Conservation (phyloP, 2,797 vertebrate species). For the Hoplostethus atlanticus region DNA sequence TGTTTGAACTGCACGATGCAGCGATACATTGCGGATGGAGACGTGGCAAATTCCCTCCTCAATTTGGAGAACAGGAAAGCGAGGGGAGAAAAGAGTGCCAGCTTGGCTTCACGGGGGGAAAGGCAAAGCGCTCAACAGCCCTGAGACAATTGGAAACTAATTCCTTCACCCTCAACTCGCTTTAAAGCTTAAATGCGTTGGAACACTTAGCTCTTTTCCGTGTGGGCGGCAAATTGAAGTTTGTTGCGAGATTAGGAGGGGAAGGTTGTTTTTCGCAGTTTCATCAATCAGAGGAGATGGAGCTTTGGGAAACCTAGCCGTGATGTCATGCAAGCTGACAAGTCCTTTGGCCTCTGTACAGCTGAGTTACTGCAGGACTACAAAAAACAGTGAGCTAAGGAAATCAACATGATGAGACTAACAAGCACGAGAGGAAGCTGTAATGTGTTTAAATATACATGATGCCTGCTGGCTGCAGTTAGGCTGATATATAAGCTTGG, state of each 20-base stretch:
- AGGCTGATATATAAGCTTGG: too few species aligned
- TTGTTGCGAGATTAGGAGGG: conserved; percentile 40
- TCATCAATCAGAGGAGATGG: conserved; percentile 35
- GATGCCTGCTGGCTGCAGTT: too few species aligned
- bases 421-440: not conserved
- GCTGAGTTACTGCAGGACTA: conserved; percentile 30
- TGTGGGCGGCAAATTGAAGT: conserved; percentile 52
- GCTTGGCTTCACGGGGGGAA: conserved; percentile 23
- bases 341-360: conserved; percentile 22
- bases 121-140: conserved; percentile 54
- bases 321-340: conserved; percentile 47
- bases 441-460: not conserved
- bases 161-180: conserved; percentile 58
- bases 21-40: not conserved
- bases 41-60: conserved; percentile 44
- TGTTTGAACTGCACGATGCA: conserved; percentile 28
- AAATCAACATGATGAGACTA: not conserved
- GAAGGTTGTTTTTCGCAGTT: conserved; percentile 26
- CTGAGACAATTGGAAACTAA: conserved; percentile 64
- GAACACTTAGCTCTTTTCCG: conserved; percentile 35
- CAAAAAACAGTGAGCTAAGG: conserved; percentile 1
- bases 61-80: conserved; percentile 39
- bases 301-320: conserved; percentile 21
- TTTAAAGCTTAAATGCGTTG: conserved; percentile 38
- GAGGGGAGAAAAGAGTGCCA: conserved; percentile 21